Evolutionary conservation across 2,113 vertebrate genomes (phyloP).

Genomic region (Numida meleagris): DNA sequence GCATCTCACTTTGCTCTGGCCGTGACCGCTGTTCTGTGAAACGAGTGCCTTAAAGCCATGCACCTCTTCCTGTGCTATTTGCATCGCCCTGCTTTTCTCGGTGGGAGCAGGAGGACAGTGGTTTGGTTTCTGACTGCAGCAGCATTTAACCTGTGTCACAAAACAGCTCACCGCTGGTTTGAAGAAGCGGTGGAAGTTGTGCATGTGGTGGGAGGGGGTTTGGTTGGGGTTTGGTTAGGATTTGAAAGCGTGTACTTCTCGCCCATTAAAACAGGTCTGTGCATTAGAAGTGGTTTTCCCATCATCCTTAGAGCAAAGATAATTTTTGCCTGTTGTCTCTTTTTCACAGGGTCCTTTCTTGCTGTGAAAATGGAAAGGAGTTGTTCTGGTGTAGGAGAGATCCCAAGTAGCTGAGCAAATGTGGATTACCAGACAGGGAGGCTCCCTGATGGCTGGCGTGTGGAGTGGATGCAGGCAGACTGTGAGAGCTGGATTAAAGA

Average conservation of each 20-base stretch:
- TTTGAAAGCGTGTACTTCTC: accelerated
- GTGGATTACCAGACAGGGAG: neutral
- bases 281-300: accelerated
- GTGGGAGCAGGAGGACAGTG: accelerated
- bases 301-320: accelerated
- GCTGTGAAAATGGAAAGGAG: accelerated
- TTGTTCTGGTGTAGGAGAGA: neutral
- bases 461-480: neutral
- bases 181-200: neutral
- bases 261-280: accelerated
- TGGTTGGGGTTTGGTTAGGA: accelerated
- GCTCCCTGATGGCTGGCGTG: accelerated
- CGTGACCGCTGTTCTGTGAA: neutral
- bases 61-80: neutral
- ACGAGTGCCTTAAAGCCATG: accelerated
- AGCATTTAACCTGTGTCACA: accelerated
- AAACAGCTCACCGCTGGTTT: accelerated
- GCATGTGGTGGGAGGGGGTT: neutral
- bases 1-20: neutral
- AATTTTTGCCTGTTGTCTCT: accelerated
- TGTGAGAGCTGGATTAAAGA: neutral
- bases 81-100: accelerated
- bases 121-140: accelerated
- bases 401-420: neutral
- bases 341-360: neutral